A percentile compares a stretch with the other conserved stretches of the same genome.
These are phyloP conservation scores for Rhopilema esculentum DNA, from an alignment of 30 jellyfish, hydroid and myxozoan species.

Conservation along the genomic window DNA sequence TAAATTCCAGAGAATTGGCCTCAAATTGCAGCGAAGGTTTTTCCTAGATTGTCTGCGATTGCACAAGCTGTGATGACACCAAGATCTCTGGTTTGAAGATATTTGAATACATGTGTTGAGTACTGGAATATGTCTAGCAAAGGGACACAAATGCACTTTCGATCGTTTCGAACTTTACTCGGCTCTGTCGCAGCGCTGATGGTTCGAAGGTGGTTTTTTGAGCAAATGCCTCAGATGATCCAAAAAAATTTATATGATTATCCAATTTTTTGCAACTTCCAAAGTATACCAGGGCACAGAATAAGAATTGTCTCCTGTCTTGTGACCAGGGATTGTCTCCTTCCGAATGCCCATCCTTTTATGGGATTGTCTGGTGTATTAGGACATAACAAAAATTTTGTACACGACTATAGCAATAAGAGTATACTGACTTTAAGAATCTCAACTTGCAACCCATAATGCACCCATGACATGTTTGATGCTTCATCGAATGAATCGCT, in stretches of 20 bases:
- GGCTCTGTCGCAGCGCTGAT: constrained; percentile 25
- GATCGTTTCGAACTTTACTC: constrained; percentile 49
- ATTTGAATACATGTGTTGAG: constrained; percentile 50
- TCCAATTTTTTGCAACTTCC: too few relatives aligned
- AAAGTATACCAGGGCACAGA: too few relatives aligned
- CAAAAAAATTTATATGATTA: too few relatives aligned
- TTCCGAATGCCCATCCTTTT: constrained; percentile 29
- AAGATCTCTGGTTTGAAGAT: constrained; percentile 35
- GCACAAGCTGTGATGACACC: constrained; percentile 41
- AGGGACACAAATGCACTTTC: constrained; percentile 30
- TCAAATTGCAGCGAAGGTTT: background rate
- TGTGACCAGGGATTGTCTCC: too few relatives aligned
- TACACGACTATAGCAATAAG: constrained; percentile 23
- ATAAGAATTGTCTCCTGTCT: too few relatives aligned
- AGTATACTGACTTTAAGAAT: constrained; percentile 13
- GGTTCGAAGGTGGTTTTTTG: constrained; percentile 25
- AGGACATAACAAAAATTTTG: background rate
- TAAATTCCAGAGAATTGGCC: constrained; percentile 35
- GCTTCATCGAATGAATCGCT: constrained; percentile 44
- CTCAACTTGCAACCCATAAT: constrained; percentile 19
- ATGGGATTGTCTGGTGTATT: constrained; percentile 13
- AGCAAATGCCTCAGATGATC: constrained; percentile 17
- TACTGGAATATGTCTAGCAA: constrained; percentile 20
- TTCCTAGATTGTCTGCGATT: constrained; percentile 39
- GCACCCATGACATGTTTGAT: constrained; percentile 26